A percentile compares a stretch with the other conserved stretches of the same genome.
Conservation (phyloP, 2,888 invertebrate genomes). For the Oxyteleia sp. region DNA sequence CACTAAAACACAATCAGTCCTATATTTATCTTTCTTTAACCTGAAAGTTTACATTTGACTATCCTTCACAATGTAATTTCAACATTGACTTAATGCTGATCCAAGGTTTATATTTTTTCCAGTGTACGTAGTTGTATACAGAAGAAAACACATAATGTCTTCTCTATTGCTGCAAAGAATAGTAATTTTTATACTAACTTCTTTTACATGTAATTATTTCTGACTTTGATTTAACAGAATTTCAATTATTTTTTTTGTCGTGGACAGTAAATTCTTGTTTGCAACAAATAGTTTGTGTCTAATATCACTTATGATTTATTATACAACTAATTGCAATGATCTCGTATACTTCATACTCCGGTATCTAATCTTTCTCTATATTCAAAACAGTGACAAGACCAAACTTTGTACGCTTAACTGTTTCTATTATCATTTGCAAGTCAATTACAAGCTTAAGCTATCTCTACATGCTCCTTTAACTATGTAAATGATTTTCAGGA, state of each 20-base stretch:
- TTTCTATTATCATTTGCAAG: conserved; percentile 64
- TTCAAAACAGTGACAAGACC: conserved; percentile 53
- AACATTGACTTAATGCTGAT: too few relatives aligned
- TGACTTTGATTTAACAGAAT: neutral
- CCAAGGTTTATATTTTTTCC: too few relatives aligned
- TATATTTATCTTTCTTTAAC: too few relatives aligned
- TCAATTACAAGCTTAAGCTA: conserved; percentile 53
- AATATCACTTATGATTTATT: conserved; percentile 44
- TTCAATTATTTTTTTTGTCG: conserved; percentile 2
- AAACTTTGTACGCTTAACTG: conserved; percentile 55
- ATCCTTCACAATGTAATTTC: too few relatives aligned
- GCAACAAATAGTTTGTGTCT: conserved; percentile 16
- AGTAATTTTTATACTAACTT: too few relatives aligned
- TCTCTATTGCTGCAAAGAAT: too few relatives aligned
- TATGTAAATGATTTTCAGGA: conserved; percentile 39
- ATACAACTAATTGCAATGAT: conserved; percentile 29
- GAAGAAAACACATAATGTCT: too few relatives aligned
- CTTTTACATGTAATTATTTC: neutral
- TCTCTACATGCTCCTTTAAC: conserved; percentile 36
- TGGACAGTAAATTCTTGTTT: conserved; percentile 2
- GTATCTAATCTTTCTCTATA: conserved; percentile 51
- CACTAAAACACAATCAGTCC: too few relatives aligned
- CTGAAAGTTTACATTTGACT: too few relatives aligned
- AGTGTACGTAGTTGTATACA: too few relatives aligned
- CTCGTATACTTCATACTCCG: conserved; percentile 24